These are phyloP conservation scores for Steinernema feltiae DNA, from an alignment of 1,140 invertebrate genomes.

Conservation along the genomic window DNA sequence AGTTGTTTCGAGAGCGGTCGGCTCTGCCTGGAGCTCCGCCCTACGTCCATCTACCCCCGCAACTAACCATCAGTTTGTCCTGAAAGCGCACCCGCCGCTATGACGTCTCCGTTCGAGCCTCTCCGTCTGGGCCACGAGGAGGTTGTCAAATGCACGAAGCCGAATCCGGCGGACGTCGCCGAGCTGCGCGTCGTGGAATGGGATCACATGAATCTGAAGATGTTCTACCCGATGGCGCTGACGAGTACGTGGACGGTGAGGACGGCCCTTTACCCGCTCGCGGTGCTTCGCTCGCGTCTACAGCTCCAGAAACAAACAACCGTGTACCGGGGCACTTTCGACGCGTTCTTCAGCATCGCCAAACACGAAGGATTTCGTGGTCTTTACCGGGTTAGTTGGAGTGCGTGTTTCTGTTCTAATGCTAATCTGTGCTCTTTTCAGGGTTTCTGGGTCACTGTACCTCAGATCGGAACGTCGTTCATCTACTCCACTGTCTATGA, in stretches of 20 bases:
- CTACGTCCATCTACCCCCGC: neutral
- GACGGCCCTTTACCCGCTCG: slow-evolving; percentile 82
- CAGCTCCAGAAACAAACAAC: slow-evolving; percentile 63
- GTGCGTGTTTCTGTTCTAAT: neutral
- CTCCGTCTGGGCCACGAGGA: slow-evolving; percentile 11
- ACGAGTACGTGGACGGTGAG: slow-evolving; percentile 63
- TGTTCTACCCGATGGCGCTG: slow-evolving; percentile 25
- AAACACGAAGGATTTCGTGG: slow-evolving; percentile 74
- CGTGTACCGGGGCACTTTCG: slow-evolving; percentile 63
- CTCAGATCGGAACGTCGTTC: slow-evolving; percentile 33
- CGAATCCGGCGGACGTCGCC: slow-evolving; percentile 8
- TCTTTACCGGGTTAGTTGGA: slow-evolving; percentile 68
- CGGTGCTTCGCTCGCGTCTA: slow-evolving; percentile 87
- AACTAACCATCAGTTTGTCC: neutral
- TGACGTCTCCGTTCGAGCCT: neutral
- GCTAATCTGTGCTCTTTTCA: neutral
- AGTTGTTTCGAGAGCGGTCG: neutral
- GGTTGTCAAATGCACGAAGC: slow-evolving; percentile 20
- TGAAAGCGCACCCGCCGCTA: neutral
- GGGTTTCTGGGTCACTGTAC: slow-evolving; percentile 35
- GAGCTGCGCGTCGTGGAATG: slow-evolving; percentile 28
- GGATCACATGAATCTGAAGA: slow-evolving; percentile 29
- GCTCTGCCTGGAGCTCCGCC: neutral
- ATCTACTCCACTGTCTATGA: slow-evolving; percentile 90
- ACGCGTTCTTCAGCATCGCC: slow-evolving; percentile 78